A percentile compares a stretch with the other conserved stretches of the same genome.
phyloP scores from a whole-genome alignment of 1,140 invertebrate genomes.

The Drosophila sechellia region DNA sequence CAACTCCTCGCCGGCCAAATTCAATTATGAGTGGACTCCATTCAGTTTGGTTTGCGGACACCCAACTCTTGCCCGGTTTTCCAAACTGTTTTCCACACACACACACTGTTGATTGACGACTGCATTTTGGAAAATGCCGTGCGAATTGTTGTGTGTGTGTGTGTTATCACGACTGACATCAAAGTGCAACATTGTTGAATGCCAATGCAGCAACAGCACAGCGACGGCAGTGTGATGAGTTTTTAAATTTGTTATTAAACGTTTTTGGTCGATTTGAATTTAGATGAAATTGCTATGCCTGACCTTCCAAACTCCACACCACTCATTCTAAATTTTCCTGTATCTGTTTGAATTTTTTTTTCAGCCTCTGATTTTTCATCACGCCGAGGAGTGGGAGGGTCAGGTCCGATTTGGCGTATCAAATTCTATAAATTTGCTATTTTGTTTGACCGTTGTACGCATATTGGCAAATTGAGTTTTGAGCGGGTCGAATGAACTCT shows the following conservation, averaged over 20 bases:
- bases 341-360: constrained; percentile 6
- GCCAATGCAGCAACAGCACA: not conserved
- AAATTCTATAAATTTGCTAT: constrained; percentile 80
- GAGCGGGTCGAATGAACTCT: constrained; percentile 36
- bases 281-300: constrained; percentile 61
- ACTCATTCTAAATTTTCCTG: constrained; percentile 16
- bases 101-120: constrained; percentile 66
- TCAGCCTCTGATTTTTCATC: constrained; percentile 42
- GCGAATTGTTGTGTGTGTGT: constrained; percentile 47
- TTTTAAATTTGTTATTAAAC: constrained; percentile 82
- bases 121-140: constrained; percentile 56
- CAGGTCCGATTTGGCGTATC: constrained; percentile 33
- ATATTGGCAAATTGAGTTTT: constrained; percentile 76
- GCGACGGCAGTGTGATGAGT: constrained; percentile 57
- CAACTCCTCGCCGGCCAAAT: constrained; percentile 44
- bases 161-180: constrained; percentile 44
- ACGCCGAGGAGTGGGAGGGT: not conserved
- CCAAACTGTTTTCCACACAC: constrained; percentile 4
- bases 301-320: not conserved
- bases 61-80: constrained; percentile 10
- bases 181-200: constrained; percentile 60
- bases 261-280: constrained; percentile 78
- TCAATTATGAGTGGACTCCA: constrained; percentile 70
- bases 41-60: constrained; percentile 22
- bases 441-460: constrained; percentile 65